A percentile compares a stretch with the other conserved stretches of the same genome.
These are phyloP conservation scores for Pogonophryne albipinna DNA, from an alignment of 2,797 vertebrate genomes.

Conservation along the genomic window DNA sequence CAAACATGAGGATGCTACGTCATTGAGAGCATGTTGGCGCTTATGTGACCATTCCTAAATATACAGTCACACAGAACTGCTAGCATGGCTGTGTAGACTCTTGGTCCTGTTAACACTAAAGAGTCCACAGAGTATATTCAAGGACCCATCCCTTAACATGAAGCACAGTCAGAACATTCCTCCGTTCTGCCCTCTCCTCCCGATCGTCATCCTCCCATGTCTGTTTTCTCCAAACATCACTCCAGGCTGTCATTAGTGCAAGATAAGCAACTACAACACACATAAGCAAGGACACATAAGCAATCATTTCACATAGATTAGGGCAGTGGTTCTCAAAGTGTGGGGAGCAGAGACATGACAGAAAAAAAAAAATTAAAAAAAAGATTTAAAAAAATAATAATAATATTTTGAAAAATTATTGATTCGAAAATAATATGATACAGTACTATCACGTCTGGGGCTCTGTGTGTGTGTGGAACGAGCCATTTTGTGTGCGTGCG, in stretches of 20 bases:
- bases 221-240: conserved; percentile 54
- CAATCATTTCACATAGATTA: conserved; percentile 17
- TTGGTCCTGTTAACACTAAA: not conserved
- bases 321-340: too few species aligned
- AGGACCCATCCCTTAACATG: conserved; percentile 7
- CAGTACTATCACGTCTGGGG: too few species aligned
- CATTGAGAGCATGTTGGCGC: not conserved
- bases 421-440: too few species aligned
- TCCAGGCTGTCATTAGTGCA: conserved; percentile 45
- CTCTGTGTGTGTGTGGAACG: too few species aligned
- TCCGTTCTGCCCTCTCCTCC: conserved; percentile 11
- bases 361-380: too few species aligned
- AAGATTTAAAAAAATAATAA: too few species aligned
- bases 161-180: conserved; percentile 31
- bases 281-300: conserved; percentile 8
- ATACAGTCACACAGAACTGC: not conserved
- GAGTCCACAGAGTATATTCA: conserved; percentile 7
- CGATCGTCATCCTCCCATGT: conserved; percentile 30
- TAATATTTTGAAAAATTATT: too few species aligned
- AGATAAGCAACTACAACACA: conserved; percentile 61
- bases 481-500: too few species aligned
- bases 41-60: not conserved
- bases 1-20: not conserved
- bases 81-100: not conserved
- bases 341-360: too few species aligned